phyloP scores from a whole-genome alignment of 1,140 invertebrate genomes.

The Drosophila chauvacae region DNA sequence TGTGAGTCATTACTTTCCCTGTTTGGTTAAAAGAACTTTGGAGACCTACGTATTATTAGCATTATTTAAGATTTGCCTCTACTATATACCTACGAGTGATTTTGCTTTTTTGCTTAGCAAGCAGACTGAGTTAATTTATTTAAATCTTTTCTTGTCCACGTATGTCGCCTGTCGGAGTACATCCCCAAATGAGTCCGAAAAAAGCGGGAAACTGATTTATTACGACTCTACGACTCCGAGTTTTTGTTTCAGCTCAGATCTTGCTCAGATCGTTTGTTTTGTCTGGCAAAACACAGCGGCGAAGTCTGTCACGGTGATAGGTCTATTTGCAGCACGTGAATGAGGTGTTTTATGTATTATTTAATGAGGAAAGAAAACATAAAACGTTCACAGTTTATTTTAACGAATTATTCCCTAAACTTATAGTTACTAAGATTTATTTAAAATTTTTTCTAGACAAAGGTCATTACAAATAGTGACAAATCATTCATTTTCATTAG shows the following conservation, averaged over 20 bases:
- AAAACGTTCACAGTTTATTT: background rate
- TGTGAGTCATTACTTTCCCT: background rate
- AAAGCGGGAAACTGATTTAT: slow-evolving; percentile 36
- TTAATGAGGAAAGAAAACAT: background rate
- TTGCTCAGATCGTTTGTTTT: slow-evolving; percentile 28
- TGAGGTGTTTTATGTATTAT: background rate
- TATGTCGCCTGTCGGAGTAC: slow-evolving; percentile 24
- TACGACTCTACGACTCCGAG: slow-evolving; percentile 12
- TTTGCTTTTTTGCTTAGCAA: slow-evolving; percentile 9
- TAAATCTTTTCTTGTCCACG: slow-evolving; percentile 38
- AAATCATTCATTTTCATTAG: too few species aligned
- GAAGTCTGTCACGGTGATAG: slow-evolving; percentile 15
- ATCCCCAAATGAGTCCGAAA: slow-evolving; percentile 24
- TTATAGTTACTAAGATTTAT: too few species aligned
- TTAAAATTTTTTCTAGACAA: background rate
- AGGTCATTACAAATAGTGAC: too few species aligned
- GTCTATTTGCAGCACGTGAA: slow-evolving; percentile 33
- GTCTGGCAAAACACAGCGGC: slow-evolving; percentile 1
- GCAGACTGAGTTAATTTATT: slow-evolving; percentile 26
- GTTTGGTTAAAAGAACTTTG: background rate
- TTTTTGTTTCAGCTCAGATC: slow-evolving; percentile 13
- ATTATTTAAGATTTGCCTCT: background rate
- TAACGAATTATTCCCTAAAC: background rate
- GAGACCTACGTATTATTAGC: background rate
- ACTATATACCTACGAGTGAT: slow-evolving; percentile 11